Percentiles rank a stretch among this genome's conserved stretches.
Evolutionary conservation across 2,797 vertebrate genomes (phyloP).

Genomic region (Ceryle rudis): DNA sequence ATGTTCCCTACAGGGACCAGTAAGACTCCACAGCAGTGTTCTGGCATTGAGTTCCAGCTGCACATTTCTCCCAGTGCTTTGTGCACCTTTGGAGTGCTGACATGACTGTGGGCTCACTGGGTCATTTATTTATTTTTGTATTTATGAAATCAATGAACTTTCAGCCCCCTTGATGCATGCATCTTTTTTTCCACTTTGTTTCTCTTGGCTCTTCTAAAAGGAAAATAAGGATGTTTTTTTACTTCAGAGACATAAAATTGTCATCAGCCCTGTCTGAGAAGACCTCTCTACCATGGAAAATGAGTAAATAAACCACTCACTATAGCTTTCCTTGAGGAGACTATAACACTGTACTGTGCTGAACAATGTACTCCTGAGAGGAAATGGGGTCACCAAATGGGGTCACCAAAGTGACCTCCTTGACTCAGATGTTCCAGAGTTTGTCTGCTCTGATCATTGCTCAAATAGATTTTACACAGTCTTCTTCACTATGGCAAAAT

Average conservation of each 20-base stretch:
- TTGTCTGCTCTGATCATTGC: neutral
- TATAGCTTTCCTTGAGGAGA: neutral
- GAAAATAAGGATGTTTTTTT: neutral
- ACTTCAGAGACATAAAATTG: neutral
- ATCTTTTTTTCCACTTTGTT: neutral
- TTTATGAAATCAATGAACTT: neutral
- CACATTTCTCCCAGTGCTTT: neutral
- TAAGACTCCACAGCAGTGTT: neutral
- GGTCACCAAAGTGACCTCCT: neutral
- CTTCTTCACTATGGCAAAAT: neutral
- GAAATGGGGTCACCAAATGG: neutral
- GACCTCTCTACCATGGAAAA: neutral
- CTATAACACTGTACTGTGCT: neutral
- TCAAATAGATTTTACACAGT: neutral
- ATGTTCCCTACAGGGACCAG: neutral
- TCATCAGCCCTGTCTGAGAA: neutral
- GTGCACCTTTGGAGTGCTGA: neutral
- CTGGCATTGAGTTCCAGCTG: neutral
- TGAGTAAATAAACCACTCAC: neutral
- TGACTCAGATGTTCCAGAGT: neutral
- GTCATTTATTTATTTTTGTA: neutral
- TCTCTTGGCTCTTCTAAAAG: neutral
- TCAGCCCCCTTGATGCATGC: neutral
- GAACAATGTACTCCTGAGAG: neutral
- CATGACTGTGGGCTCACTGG: neutral